Conservation (phyloP, 2,888 invertebrate species). For the Glyphotaelius pellucidus region DNA sequence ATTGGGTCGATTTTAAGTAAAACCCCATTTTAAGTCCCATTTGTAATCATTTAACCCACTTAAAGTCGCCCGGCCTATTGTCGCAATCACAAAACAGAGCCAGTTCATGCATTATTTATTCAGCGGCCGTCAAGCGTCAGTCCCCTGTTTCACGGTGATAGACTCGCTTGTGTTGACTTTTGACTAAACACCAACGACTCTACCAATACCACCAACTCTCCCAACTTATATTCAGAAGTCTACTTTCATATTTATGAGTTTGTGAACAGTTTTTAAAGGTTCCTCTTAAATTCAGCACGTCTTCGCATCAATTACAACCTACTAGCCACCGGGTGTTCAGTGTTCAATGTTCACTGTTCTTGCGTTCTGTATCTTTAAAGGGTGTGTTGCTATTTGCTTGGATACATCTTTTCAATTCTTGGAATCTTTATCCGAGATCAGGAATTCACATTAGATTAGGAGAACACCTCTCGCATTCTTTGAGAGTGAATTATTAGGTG, state of each 20-base stretch:
- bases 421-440: background rate
- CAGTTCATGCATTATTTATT: slow-evolving; percentile 10
- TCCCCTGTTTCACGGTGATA: background rate
- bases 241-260: slow-evolving; percentile 17
- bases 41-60: slow-evolving; percentile 26
- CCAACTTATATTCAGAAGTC: background rate
- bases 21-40: slow-evolving; percentile 16
- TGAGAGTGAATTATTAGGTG: slow-evolving; percentile 8
- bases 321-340: background rate
- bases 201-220: background rate
- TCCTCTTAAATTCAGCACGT: background rate
- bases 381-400: background rate
- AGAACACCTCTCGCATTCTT: background rate
- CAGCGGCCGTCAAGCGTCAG: slow-evolving; percentile 17
- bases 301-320: background rate
- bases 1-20: slow-evolving; percentile 19
- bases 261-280: background rate
- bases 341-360: background rate
- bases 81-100: slow-evolving; percentile 4
- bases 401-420: background rate
- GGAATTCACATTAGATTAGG: background rate
- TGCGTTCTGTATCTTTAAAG: background rate
- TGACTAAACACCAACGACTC: background rate
- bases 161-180: background rate
- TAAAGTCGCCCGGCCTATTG: slow-evolving; percentile 15